Percentiles rank a stretch among this genome's conserved stretches.
Conservation (phyloP, 2,113 vertebrate genomes). For the Rhodinocichla rosea region DNA sequence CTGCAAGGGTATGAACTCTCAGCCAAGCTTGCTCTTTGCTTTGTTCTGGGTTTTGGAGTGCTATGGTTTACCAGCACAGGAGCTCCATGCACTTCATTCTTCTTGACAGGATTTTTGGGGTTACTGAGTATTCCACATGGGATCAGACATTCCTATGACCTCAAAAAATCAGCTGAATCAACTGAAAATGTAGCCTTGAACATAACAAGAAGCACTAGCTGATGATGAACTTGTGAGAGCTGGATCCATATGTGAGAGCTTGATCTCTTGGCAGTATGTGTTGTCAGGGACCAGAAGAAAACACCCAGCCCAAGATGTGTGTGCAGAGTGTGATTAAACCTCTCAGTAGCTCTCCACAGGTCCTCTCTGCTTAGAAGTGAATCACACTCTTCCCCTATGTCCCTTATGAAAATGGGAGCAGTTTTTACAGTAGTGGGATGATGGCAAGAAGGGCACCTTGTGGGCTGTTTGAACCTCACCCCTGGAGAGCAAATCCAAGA, state of each 20-base stretch:
- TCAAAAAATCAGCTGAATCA: neutral
- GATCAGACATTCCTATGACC: neutral
- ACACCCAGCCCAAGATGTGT: neutral
- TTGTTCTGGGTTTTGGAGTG: neutral
- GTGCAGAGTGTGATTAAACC: neutral
- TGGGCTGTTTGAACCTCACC: neutral
- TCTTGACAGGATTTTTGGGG: neutral
- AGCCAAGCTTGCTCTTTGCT: neutral
- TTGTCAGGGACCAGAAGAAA: neutral
- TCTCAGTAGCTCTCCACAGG: neutral
- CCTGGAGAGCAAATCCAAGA: neutral
- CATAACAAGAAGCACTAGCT: neutral
- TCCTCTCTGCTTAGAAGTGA: neutral
- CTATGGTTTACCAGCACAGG: neutral
- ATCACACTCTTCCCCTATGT: neutral
- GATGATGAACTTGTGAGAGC: neutral
- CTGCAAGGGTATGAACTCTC: neutral
- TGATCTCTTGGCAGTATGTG: neutral
- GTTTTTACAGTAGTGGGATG: neutral
- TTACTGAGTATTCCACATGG: neutral
- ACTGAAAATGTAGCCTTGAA: neutral
- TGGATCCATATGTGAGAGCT: neutral
- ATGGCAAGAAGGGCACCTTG: neutral
- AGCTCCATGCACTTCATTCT: neutral
- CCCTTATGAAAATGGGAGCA: neutral